These are phyloP conservation scores for Serripes groenlandicus DNA, from an alignment of 2,888 invertebrate genomes.

Conservation along the genomic window DNA sequence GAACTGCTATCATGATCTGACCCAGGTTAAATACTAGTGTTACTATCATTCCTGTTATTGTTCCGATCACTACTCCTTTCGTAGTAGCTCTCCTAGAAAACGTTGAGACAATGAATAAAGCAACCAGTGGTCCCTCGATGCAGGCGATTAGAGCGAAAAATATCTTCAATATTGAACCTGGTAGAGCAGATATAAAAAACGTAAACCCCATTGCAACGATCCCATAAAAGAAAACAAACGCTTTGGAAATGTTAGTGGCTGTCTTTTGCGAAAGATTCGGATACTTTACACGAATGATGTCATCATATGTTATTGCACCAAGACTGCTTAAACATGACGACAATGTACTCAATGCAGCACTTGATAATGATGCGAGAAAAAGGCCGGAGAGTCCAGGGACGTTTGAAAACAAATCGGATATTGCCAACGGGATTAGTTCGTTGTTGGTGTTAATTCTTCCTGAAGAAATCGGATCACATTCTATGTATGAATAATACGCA, in stretches of 20 bases:
- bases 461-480: slow-evolving; percentile 42
- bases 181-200: slow-evolving; percentile 31
- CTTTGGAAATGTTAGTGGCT: slow-evolving; percentile 21
- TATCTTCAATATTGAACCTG: slow-evolving; percentile 22
- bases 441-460: slow-evolving; percentile 39
- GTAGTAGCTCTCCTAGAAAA: slow-evolving; percentile 35
- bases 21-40: slow-evolving; percentile 40
- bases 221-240: slow-evolving; percentile 28
- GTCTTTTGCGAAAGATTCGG: slow-evolving; percentile 19
- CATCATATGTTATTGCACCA: slow-evolving; percentile 37
- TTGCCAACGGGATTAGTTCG: slow-evolving; percentile 39
- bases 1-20: neutral
- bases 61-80: slow-evolving; percentile 43
- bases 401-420: slow-evolving; percentile 38
- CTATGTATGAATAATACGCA: slow-evolving; percentile 37
- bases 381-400: slow-evolving; percentile 50
- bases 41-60: slow-evolving; percentile 29
- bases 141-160: slow-evolving; percentile 31
- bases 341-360: slow-evolving; percentile 58
- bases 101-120: slow-evolving; percentile 39
- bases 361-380: slow-evolving; percentile 49
- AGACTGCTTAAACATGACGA: slow-evolving; percentile 51
- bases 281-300: slow-evolving; percentile 20
- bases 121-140: slow-evolving; percentile 46
- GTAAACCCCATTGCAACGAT: slow-evolving; percentile 28